A percentile compares a stretch with the other conserved stretches of the same genome.
Evolutionary conservation across 37 sponge, comb jelly and placozoan species (phyloP).

Genomic region (Mnemiopsis leidyi): DNA sequence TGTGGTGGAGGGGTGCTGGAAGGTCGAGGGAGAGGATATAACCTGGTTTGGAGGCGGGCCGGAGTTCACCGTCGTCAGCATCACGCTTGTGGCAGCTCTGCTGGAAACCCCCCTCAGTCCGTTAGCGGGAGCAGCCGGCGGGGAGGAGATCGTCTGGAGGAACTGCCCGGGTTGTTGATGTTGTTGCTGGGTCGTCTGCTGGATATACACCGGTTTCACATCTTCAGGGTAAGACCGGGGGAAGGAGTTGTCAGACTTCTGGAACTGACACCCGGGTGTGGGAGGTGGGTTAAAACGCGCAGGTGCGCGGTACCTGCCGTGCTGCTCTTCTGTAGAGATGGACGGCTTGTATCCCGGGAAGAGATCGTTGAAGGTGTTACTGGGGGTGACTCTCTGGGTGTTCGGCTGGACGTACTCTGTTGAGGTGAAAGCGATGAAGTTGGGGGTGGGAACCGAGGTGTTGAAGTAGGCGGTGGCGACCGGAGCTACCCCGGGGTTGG

Average conservation of each 20-base stretch:
- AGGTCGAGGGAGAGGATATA: neutral
- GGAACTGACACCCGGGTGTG: neutral
- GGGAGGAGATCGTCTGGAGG: neutral
- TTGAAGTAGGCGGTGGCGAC: neutral
- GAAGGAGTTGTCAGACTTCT: neutral
- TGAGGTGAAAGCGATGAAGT: slow-evolving; percentile 48
- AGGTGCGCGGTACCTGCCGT: slow-evolving; percentile 27
- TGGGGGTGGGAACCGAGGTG: neutral
- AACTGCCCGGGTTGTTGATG: neutral
- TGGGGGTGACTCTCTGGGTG: neutral
- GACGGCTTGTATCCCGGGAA: slow-evolving; percentile 44
- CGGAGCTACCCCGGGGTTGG: neutral
- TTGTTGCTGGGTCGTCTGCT: neutral
- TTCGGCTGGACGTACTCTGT: slow-evolving; percentile 8
- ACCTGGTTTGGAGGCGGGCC: neutral
- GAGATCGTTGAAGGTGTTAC: slow-evolving; percentile 1
- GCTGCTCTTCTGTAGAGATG: slow-evolving; percentile 39
- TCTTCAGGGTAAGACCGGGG: neutral
- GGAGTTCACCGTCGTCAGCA: neutral
- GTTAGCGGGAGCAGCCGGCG: neutral
- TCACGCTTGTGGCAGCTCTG: neutral
- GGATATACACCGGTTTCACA: slow-evolving; percentile 29
- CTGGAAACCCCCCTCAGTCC: neutral
- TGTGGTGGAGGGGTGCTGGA: neutral
- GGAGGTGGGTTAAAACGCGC: neutral